Evolutionary conservation across 2,797 vertebrate species (phyloP), one percentile per base, ranked within the genome.

Genomic region (Crenuchus spilurus): DNA sequence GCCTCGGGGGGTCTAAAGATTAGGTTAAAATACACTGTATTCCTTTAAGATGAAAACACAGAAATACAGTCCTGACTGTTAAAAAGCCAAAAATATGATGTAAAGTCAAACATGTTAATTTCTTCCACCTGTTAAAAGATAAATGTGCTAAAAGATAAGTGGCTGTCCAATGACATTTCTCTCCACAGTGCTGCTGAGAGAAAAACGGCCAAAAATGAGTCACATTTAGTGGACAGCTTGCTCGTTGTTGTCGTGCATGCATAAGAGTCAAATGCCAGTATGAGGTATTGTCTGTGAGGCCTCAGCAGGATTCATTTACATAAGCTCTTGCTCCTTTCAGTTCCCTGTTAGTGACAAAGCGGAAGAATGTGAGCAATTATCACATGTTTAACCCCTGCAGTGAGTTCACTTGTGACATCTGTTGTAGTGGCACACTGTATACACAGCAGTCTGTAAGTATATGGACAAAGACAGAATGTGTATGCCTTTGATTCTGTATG

Each of bases 231-330:
- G 28, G 46, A 71, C 31, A 37, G 42, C 31, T 65, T 66, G 44
- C 46, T 13, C n/a, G 48, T 33, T 49, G 63, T 65, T 20, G 63
- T 49, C 16, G 16, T 18, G 28, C 54, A 57, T 31, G 33, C 6
- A 3, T 13, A 33, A 57, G 54, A 57, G 28, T 57, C 54, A 57
- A 57, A 57, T 31, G 54, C 30, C 33, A 30, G 30, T 33, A 33
- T 51, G 30, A 66, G 63, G 20, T 48, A n/a, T 46, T 66, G 48
- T 51, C 44, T 66, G 80, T 58, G 74, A 74, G 42, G 80, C 82
- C 83, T 81, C 83, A 51, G 18, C 83, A 84, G 52, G 70, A 54
- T 18, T 55, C 24, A 89, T 91, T 89, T 88, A 78, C 84, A 88
- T 88, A 89, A 88, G 79, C 88, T 83, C 75, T 84, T 75, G 78